These are phyloP conservation scores for Mustela lutreola DNA, from an alignment of 2,113 vertebrate species.

Conservation along the genomic window DNA sequence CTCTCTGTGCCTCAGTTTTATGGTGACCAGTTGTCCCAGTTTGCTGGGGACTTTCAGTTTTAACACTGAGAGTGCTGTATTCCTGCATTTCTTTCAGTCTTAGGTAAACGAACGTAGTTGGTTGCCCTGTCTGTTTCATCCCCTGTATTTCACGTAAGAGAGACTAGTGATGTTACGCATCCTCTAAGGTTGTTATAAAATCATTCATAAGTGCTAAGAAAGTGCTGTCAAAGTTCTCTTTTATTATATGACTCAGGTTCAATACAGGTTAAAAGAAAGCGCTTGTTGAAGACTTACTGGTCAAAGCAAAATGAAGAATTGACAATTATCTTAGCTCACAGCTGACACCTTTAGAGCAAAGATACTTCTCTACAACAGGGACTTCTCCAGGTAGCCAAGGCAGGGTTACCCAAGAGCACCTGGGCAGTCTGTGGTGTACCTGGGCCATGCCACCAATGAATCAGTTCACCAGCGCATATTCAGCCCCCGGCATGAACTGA, in stretches of 20 bases:
- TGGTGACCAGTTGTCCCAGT: background rate
- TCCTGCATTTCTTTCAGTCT: background rate
- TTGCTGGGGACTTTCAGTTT: background rate
- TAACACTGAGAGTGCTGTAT: background rate
- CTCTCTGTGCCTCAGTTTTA: background rate
- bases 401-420: no score
- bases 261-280: no score
- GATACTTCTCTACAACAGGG: background rate
- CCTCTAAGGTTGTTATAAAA: background rate
- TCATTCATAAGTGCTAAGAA: background rate
- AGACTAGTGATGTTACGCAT: background rate
- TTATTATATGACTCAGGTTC: background rate
- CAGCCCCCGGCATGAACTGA: background rate
- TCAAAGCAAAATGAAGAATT: background rate
- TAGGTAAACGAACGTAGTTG: fast-evolving
- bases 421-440: no score
- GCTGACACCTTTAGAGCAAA: background rate
- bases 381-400: no score
- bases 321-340: background rate
- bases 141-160: background rate
- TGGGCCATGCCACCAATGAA: background rate
- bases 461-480: background rate
- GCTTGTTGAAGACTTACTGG: no score
- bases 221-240: no score
- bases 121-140: no score